Conservation (phyloP, 2,113 vertebrate genomes). For the Anolis sagrei region DNA sequence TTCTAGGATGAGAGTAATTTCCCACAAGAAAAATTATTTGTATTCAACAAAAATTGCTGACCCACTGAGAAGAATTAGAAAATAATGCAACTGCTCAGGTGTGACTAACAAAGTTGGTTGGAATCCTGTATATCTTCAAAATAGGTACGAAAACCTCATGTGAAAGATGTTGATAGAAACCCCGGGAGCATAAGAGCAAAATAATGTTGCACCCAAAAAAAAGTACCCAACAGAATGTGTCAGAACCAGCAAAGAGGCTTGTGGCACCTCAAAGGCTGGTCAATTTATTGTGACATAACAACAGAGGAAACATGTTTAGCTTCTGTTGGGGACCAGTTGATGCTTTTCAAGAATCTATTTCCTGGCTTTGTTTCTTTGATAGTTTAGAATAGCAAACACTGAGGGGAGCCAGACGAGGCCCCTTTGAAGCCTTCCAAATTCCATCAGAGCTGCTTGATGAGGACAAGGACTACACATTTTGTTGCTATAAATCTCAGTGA, state of each 20-base stretch:
- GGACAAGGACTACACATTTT: not conserved
- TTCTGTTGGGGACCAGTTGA: conserved; percentile 20
- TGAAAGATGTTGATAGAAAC: not conserved
- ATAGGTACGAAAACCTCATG: not conserved
- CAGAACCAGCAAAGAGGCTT: not conserved
- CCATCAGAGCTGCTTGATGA: conserved; percentile 2
- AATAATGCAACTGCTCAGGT: not conserved
- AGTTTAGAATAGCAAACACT: conserved; percentile 10
- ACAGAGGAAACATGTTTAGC: not conserved
- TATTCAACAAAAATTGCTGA: not conserved
- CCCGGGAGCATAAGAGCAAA: not conserved
- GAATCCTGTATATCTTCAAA: not conserved
- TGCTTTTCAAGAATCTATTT: not conserved
- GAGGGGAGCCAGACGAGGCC: not conserved
- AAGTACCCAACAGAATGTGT: not conserved
- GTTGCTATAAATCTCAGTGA: not conserved
- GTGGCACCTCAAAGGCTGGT: not conserved
- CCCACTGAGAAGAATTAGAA: not conserved
- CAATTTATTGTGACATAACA: not conserved
- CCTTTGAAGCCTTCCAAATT: not conserved
- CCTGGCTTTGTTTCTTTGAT: conserved; percentile 21
- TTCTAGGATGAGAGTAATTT: not conserved
- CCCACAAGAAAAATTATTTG: not conserved
- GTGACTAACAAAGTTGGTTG: not conserved
- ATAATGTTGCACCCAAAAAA: not conserved